Evolutionary conservation across 1,140 invertebrate species (phyloP), one percentile per base, ranked within the genome.

Genomic region (Sycophila sp.): DNA sequence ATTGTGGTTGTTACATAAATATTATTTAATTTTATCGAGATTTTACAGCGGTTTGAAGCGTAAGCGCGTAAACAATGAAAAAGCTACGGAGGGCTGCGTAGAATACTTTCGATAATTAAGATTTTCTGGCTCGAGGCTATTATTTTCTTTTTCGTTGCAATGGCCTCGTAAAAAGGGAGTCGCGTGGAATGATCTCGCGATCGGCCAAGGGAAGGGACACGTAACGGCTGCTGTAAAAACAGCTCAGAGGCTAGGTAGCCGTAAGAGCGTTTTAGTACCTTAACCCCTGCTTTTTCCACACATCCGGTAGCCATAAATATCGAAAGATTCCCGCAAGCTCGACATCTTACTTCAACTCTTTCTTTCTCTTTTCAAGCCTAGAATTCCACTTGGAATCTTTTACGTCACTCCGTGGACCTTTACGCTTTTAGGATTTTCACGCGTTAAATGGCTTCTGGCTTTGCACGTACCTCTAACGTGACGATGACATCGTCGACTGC

Each of bases 311-410:
- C 59, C 47, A 38, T 69, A 69, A 69, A 69, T 63, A 63, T 63
- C 59, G 45, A 36, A 30, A 69, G 22, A 69, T 60, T 69, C 36
- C 58, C n/a, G n/a, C n/a, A n/a, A n/a, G n/a, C n/a, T n/a, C n/a
- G n/a, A n/a, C n/a, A n/a, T n/a, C n/a, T n/a, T n/a, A n/a, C n/a
- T n/a, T n/a, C n/a, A n/a, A n/a, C n/a, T n/a, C n/a, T n/a, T n/a
- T n/a, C n/a, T n/a, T n/a, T n/a, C n/a, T n/a, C n/a, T n/a, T n/a
- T n/a, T n/a, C n/a, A n/a, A n/a, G n/a, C n/a, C n/a, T n/a, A n/a
- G n/a, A n/a, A n/a, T n/a, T 51, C 40, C 32, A 4, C 4, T n/a
- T 17, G n/a, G 45, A 32, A 51, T 51, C 19, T 34, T 47, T n/a
- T 30, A 11, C 26, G 2, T 26, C 6, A 17, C 17, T 24, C 2